Conservation (phyloP, 2,888 invertebrate species). For the Tyria jacobaeae region DNA sequence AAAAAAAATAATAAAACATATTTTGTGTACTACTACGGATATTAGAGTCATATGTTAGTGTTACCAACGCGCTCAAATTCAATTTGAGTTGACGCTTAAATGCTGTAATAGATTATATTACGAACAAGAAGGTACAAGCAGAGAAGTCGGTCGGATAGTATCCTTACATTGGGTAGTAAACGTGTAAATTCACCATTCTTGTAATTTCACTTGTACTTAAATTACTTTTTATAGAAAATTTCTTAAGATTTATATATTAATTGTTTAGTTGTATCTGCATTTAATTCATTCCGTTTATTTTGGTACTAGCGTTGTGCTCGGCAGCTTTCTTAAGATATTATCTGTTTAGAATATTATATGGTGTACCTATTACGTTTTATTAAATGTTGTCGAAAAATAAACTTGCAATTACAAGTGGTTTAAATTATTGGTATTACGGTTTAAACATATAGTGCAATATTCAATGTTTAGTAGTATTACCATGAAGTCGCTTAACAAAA, state of each 20-base stretch:
- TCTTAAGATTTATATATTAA: conserved; percentile 4
- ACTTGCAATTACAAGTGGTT: too few species aligned
- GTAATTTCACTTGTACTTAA: conserved; percentile 18
- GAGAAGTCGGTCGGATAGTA: conserved; percentile 33
- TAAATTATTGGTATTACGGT: too few species aligned
- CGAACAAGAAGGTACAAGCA: conserved; percentile 19
- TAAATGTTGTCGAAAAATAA: too few species aligned
- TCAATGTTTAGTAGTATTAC: too few species aligned
- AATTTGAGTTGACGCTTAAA: too few species aligned
- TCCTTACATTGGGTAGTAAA: conserved; percentile 40
- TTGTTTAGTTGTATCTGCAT: conserved; percentile 43
- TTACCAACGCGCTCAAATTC: too few species aligned
- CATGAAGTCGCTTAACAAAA: too few species aligned
- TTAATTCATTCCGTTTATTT: conserved; percentile 52
- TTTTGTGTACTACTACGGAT: neutral
- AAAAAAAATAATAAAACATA: neutral
- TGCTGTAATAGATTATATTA: conserved; percentile 19
- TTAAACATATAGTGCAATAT: too few species aligned
- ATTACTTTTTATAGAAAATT: conserved; percentile 8
- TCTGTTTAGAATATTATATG: conserved; percentile 26
- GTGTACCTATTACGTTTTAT: neutral
- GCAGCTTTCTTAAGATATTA: conserved; percentile 51
- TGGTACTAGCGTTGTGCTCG: conserved; percentile 52
- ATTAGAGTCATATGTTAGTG: too few species aligned
- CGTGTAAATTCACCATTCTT: conserved; percentile 12